Conservation (phyloP, 2,797 vertebrate genomes). For the Pangasius djambal region DNA sequence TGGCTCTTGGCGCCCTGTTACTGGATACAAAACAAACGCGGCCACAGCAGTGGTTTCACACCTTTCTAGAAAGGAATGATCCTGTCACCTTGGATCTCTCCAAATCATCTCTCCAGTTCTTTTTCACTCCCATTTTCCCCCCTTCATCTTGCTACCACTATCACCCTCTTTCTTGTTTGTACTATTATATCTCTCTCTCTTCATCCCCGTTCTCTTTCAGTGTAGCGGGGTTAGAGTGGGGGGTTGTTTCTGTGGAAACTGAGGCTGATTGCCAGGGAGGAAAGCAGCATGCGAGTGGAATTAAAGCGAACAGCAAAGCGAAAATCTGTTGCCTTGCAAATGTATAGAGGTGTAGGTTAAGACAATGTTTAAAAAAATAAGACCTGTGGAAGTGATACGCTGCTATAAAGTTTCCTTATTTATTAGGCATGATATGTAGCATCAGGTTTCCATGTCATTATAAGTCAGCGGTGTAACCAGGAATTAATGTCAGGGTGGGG, state of each 20-base stretch:
- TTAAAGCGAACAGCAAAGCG: slow-evolving; percentile 52
- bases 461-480: slow-evolving; percentile 17
- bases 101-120: background rate
- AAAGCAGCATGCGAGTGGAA: slow-evolving; percentile 52
- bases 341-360: slow-evolving; percentile 23
- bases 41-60: slow-evolving; percentile 15
- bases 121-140: background rate
- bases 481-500: background rate
- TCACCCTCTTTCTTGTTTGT: background rate
- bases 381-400: slow-evolving; percentile 33
- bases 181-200: background rate
- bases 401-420: slow-evolving; percentile 47
- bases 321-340: slow-evolving; percentile 17
- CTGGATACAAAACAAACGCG: background rate
- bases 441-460: slow-evolving; percentile 33
- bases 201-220: background rate
- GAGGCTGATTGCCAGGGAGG: slow-evolving; percentile 65
- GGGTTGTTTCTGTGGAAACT: slow-evolving; percentile 74
- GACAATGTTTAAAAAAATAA: slow-evolving; percentile 13
- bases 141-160: background rate
- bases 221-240: background rate
- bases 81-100: slow-evolving; percentile 9
- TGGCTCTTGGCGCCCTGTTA: slow-evolving; percentile 27
- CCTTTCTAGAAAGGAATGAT: slow-evolving; percentile 22
- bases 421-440: slow-evolving; percentile 39